Conservation (phyloP, 2,113 vertebrate genomes). For the Megaleporinus macrocephalus region DNA sequence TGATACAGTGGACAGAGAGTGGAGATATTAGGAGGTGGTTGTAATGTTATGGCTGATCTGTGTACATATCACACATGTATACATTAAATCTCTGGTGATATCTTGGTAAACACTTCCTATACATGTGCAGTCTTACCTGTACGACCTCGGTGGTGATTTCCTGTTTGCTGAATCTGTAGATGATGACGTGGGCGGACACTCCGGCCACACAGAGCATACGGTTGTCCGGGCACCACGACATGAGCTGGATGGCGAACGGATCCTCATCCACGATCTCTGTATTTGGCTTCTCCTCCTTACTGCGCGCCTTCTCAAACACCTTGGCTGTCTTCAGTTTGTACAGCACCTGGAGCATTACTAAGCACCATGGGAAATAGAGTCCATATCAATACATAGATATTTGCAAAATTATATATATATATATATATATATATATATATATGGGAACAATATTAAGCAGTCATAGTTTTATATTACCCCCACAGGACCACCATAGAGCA, state of each 20-base stretch:
- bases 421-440: too few relatives aligned
- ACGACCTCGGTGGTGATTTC: constrained; percentile 93
- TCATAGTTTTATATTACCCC: too few relatives aligned
- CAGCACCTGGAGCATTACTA: constrained; percentile 97
- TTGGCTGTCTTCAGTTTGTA: constrained; percentile 99
- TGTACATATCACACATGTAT: not conserved
- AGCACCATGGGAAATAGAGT: constrained; percentile 19
- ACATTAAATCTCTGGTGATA: too few relatives aligned
- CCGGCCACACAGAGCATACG: constrained; percentile 94
- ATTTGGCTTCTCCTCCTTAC: constrained; percentile 90
- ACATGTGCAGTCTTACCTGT: constrained; percentile 80
- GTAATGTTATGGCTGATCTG: too few relatives aligned
- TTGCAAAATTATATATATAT: too few relatives aligned
- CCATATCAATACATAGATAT: not conserved
- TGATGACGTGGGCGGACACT: constrained; percentile 94
- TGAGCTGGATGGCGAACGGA: constrained; percentile 96
- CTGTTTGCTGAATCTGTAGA: constrained; percentile 97
- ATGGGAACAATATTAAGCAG: too few relatives aligned
- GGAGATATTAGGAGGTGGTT: too few relatives aligned
- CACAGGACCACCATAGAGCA: too few relatives aligned
- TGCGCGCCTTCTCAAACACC: constrained; percentile 95
- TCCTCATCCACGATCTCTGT: constrained; percentile 95
- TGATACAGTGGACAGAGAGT: too few relatives aligned
- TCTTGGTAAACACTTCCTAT: not conserved
- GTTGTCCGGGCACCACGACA: constrained; percentile 98